phyloP scores from a whole-genome alignment of 2,888 invertebrate genomes.

The Camponotus fellah region DNA sequence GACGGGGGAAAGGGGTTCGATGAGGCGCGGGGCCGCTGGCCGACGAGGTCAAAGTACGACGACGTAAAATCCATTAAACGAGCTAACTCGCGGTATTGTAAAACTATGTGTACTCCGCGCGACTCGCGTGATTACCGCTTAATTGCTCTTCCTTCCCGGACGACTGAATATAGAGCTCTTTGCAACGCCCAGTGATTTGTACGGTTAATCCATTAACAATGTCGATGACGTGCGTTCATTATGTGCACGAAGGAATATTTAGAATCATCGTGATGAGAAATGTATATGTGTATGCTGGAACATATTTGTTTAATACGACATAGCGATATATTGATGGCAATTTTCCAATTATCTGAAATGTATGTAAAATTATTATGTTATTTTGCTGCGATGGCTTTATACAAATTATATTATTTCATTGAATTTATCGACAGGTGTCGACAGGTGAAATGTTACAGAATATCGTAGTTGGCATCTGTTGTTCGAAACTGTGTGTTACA shows the following conservation, averaged over 20 bases:
- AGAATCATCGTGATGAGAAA: background rate
- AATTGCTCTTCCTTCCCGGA: slow-evolving; percentile 57
- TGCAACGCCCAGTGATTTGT: slow-evolving; percentile 19
- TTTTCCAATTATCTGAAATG: background rate
- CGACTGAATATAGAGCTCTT: slow-evolving; percentile 10
- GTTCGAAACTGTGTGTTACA: background rate
- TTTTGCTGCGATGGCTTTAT: background rate
- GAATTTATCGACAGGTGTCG: slow-evolving; percentile 8
- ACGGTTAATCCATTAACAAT: slow-evolving; percentile 14
- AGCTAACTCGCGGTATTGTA: slow-evolving; percentile 28
- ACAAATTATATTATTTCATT: background rate
- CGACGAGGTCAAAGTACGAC: slow-evolving; percentile 72
- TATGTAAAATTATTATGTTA: background rate
- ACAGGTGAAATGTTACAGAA: background rate
- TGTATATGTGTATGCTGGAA: background rate
- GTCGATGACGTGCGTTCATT: background rate
- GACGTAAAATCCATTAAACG: slow-evolving; percentile 71
- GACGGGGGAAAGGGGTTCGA: slow-evolving; percentile 30
- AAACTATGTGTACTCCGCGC: slow-evolving; percentile 28
- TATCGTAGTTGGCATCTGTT: background rate
- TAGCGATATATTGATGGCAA: background rate
- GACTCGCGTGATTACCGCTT: slow-evolving; percentile 65
- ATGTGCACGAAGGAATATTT: background rate
- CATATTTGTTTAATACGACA: background rate
- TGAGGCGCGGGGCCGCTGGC: slow-evolving; percentile 38